phyloP scores from a whole-genome alignment of 2,113 vertebrate genomes.

The cattle (Bos taurus) region ARS-UCD2.0 NC_037351.1:36021501-36022000 shows the following conservation, averaged over 20 bases:
- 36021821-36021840: neutral
- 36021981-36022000: neutral
- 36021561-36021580: neutral
- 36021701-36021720: neutral
- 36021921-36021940: neutral
- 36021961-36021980: neutral
- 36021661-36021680: neutral
- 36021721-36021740: neutral
- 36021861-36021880: neutral
- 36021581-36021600: neutral
- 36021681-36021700: neutral
- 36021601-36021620: neutral
- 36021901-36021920: neutral
- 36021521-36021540: neutral
- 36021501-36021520: neutral
- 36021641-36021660: neutral
- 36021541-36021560: neutral
- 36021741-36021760: neutral
- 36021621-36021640: neutral
- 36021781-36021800: constrained; percentile 15
- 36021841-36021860: constrained; percentile 11
- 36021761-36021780: neutral
- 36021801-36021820: constrained; percentile 4
- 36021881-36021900: neutral
- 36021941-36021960: constrained; percentile 4